Evolutionary conservation across 2,888 invertebrate genomes (phyloP).

Genomic region (Philhelius pedissequus): DNA sequence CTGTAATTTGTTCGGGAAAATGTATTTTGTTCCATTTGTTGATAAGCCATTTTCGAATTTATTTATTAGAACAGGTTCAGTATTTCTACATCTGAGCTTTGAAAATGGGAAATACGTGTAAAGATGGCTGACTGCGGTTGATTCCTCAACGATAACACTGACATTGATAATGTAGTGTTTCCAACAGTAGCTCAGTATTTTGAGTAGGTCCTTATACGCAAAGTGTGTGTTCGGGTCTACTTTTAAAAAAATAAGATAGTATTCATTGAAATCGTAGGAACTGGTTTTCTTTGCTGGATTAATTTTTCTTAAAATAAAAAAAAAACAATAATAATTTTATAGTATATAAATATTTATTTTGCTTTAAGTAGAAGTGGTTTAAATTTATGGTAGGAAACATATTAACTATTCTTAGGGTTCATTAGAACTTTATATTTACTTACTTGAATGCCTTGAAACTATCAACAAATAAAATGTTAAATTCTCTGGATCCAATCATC

Average conservation of each 20-base stretch:
- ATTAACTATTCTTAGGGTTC: no score
- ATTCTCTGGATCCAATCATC: constrained; percentile 4
- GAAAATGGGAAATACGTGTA: constrained; percentile 69
- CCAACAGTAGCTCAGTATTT: constrained; percentile 69
- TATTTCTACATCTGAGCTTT: constrained; percentile 37
- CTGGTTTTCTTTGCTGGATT: constrained; percentile 34
- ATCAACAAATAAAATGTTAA: constrained; percentile 46
- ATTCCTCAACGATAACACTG: constrained; percentile 52
- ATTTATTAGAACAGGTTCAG: constrained; percentile 46
- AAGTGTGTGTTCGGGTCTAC: not conserved
- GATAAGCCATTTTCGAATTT: constrained; percentile 15
- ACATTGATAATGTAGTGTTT: constrained; percentile 69
- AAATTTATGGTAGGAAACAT: no score
- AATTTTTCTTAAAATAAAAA: constrained; percentile 28
- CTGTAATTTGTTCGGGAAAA: constrained; percentile 67
- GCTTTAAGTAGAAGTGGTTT: no score
- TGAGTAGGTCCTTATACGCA: not conserved
- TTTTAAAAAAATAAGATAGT: constrained; percentile 64
- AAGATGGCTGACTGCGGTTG: constrained; percentile 20
- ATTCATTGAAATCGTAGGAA: constrained; percentile 67
- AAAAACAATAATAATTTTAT: no score
- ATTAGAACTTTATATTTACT: no score
- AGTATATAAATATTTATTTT: no score
- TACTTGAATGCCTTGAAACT: constrained; percentile 28
- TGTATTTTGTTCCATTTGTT: not conserved